phyloP scores from a whole-genome alignment of 2,888 invertebrate genomes.

The Lumbricus terrestris region DNA sequence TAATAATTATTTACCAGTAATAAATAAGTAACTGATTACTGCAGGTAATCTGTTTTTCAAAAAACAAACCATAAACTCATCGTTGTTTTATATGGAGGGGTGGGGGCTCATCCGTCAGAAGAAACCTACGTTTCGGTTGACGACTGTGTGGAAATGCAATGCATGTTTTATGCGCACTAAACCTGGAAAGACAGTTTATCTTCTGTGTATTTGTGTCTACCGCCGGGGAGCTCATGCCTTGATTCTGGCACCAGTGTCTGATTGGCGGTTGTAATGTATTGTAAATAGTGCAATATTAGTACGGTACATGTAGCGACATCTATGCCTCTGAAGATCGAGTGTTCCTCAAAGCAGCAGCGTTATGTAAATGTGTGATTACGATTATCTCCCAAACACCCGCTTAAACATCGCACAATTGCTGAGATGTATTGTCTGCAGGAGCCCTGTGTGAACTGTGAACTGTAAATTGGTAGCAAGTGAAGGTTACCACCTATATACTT shows the following conservation, averaged over 20 bases:
- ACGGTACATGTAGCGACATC: not conserved
- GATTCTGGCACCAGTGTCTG: no score
- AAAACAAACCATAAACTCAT: not conserved
- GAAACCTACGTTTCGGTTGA: not conserved
- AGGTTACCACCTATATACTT: not conserved
- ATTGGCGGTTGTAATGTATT: not conserved
- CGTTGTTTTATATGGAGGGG: not conserved
- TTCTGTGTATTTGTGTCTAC: not conserved
- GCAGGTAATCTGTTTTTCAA: not conserved
- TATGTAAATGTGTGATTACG: slow-evolving; percentile 3
- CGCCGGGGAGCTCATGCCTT: no score
- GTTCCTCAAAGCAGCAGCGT: not conserved
- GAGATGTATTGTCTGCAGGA: not conserved
- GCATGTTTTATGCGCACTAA: not conserved
- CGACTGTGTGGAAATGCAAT: not conserved
- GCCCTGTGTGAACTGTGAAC: not conserved
- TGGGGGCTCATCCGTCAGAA: no score
- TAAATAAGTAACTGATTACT: not conserved
- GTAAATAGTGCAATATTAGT: not conserved
- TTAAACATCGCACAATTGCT: not conserved
- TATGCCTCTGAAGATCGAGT: not conserved
- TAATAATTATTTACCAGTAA: not conserved
- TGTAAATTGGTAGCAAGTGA: slow-evolving; percentile 3
- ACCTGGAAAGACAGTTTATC: not conserved
- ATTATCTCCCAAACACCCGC: not conserved